These are phyloP conservation scores for Micoletzkya japonica DNA, from an alignment of 2,888 invertebrate species.

Conservation along the genomic window DNA sequence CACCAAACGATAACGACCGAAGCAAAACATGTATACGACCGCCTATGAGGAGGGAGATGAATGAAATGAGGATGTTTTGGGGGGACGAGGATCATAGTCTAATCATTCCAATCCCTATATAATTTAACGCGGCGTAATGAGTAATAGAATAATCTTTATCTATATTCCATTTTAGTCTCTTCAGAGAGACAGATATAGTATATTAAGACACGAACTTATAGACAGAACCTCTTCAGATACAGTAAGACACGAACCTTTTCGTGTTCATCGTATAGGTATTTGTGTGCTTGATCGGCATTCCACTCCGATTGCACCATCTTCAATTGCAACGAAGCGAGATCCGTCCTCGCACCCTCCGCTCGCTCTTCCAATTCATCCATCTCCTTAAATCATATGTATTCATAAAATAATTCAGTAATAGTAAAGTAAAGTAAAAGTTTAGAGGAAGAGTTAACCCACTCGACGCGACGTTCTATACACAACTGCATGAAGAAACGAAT, in stretches of 20 bases:
- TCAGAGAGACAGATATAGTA: background rate
- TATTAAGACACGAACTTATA: background rate
- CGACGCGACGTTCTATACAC: background rate
- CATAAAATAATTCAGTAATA: background rate
- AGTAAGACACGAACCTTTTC: slow-evolving; percentile 12
- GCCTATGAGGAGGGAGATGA: too few relatives aligned
- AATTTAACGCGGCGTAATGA: too few relatives aligned
- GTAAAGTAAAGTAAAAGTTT: background rate
- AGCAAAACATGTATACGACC: too few relatives aligned
- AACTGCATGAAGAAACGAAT: slow-evolving; percentile 6
- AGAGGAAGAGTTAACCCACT: background rate
- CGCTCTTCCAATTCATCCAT: slow-evolving; percentile 9
- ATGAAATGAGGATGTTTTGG: too few relatives aligned
- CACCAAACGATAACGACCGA: too few relatives aligned
- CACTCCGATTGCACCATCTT: slow-evolving; percentile 22
- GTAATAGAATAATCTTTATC: background rate
- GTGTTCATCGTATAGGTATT: slow-evolving; percentile 21
- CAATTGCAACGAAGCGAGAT: slow-evolving; percentile 21
- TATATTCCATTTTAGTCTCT: background rate
- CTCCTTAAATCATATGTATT: background rate
- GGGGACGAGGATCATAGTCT: too few relatives aligned
- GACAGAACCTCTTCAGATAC: background rate
- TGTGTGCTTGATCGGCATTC: slow-evolving; percentile 20
- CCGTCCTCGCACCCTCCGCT: slow-evolving; percentile 11
- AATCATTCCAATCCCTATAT: too few relatives aligned